phyloP scores from a whole-genome alignment of 2,888 invertebrate species.

The Nemotelus pantherinus region DNA sequence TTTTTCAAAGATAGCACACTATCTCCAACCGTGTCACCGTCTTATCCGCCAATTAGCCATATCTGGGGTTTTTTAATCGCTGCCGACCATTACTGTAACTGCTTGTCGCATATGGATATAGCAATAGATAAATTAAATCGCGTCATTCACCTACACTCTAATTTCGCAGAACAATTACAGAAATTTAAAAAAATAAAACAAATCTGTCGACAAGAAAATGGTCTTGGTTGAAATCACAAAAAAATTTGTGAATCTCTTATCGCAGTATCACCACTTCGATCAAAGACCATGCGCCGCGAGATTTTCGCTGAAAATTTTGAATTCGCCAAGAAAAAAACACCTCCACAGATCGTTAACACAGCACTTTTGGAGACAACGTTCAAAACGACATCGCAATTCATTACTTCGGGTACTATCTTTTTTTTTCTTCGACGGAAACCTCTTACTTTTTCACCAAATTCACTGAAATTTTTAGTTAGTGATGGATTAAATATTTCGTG shows the following conservation, averaged over 20 bases:
- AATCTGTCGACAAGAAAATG: neutral
- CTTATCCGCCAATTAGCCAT: conserved; percentile 34
- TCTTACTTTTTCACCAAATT: too few relatives aligned
- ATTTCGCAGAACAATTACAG: neutral
- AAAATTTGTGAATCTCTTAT: neutral
- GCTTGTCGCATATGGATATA: too few relatives aligned
- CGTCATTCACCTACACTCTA: conserved; percentile 20
- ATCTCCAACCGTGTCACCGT: conserved; percentile 22
- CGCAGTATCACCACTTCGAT: conserved; percentile 16
- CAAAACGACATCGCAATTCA: conserved; percentile 11
- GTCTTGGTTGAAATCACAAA: neutral
- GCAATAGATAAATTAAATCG: neutral
- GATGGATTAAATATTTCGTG: too few relatives aligned
- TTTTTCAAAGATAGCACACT: neutral
- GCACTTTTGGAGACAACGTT: conserved; percentile 1
- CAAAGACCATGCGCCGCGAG: neutral
- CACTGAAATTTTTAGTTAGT: too few relatives aligned
- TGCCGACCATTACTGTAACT: neutral
- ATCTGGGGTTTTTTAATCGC: conserved; percentile 25
- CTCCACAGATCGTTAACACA: neutral
- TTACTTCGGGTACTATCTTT: neutral
- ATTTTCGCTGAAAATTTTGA: conserved; percentile 5
- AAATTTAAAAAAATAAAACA: neutral
- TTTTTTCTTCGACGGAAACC: too few relatives aligned
- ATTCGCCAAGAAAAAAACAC: neutral